These are phyloP conservation scores for Hirundo rustica DNA, from an alignment of 2,797 vertebrate species.

Conservation along the genomic window DNA sequence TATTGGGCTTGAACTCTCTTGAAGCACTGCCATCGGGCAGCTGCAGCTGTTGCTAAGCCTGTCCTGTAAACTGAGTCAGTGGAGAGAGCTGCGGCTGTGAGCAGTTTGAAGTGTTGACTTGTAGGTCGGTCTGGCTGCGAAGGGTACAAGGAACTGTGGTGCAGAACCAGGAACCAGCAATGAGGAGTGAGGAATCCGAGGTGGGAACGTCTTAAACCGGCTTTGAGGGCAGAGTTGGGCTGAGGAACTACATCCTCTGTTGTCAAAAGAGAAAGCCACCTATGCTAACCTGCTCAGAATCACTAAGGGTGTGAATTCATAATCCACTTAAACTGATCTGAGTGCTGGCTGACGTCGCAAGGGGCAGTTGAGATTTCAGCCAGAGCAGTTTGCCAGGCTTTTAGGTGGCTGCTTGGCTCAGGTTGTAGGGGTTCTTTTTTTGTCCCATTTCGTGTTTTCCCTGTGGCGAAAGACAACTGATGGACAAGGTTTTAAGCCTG, in stretches of 20 bases:
- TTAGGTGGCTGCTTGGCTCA: neutral
- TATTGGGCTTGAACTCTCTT: conserved; percentile 6
- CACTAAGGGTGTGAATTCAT: neutral
- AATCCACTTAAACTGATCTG: neutral
- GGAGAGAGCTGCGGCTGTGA: neutral
- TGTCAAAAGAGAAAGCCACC: neutral
- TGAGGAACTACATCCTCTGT: neutral
- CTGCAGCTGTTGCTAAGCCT: conserved; percentile 42
- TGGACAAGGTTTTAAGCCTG: neutral
- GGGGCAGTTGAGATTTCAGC: neutral
- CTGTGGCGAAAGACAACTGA: neutral
- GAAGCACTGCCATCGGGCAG: neutral
- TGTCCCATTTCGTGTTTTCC: neutral
- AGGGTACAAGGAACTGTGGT: neutral
- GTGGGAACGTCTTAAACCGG: neutral
- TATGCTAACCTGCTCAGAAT: neutral
- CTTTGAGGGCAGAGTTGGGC: neutral
- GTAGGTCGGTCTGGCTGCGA: rapidly evolving
- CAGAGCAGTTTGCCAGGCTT: neutral
- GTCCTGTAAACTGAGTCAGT: conserved; percentile 29
- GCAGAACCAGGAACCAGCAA: neutral
- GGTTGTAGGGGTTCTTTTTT: neutral
- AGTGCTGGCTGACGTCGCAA: neutral
- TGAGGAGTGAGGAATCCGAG: neutral
- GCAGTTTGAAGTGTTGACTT: neutral